Evolutionary conservation across 1,140 invertebrate genomes (phyloP).

Genomic region (Neelides sp.): DNA sequence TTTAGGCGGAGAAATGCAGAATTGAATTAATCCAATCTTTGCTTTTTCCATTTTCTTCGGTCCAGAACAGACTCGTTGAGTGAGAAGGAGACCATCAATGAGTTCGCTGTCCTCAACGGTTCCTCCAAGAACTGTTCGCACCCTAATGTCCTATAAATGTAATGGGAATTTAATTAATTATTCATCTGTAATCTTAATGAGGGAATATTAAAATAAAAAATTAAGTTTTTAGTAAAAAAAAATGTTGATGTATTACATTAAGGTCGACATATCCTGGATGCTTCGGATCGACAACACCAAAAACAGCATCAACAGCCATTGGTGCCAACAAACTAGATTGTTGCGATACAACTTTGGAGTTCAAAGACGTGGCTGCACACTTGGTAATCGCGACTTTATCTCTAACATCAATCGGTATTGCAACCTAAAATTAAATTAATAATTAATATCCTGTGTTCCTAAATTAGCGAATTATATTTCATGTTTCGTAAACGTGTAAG

Average conservation of each 20-base stretch:
- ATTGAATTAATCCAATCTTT: slow-evolving; percentile 98
- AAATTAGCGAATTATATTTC: background rate
- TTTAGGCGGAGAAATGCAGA: slow-evolving; percentile 98
- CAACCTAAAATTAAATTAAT: slow-evolving; percentile 44
- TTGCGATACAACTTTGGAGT: slow-evolving; percentile 98
- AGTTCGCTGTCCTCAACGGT: slow-evolving; percentile 97
- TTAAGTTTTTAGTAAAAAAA: background rate
- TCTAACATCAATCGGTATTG: slow-evolving; percentile 69
- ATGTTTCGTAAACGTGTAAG: background rate
- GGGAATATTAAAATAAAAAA: no score
- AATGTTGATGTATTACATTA: slow-evolving; percentile 33
- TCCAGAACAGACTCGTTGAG: slow-evolving; percentile 77
- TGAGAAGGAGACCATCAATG: slow-evolving; percentile 87
- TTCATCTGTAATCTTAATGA: background rate
- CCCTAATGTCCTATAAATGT: slow-evolving; percentile 67
- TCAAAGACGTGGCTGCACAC: slow-evolving; percentile 91
- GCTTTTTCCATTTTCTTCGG: slow-evolving; percentile 91
- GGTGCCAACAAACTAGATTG: slow-evolving; percentile 88
- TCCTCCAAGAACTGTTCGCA: slow-evolving; percentile 90
- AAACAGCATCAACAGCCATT: slow-evolving; percentile 91
- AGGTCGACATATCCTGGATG: slow-evolving; percentile 51
- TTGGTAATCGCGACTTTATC: slow-evolving; percentile 82
- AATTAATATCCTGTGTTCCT: background rate
- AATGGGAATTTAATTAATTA: background rate
- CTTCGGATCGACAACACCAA: slow-evolving; percentile 65